These are phyloP conservation scores for Liparis tanakae DNA, from an alignment of 2,797 vertebrate genomes.

Conservation along the genomic window DNA sequence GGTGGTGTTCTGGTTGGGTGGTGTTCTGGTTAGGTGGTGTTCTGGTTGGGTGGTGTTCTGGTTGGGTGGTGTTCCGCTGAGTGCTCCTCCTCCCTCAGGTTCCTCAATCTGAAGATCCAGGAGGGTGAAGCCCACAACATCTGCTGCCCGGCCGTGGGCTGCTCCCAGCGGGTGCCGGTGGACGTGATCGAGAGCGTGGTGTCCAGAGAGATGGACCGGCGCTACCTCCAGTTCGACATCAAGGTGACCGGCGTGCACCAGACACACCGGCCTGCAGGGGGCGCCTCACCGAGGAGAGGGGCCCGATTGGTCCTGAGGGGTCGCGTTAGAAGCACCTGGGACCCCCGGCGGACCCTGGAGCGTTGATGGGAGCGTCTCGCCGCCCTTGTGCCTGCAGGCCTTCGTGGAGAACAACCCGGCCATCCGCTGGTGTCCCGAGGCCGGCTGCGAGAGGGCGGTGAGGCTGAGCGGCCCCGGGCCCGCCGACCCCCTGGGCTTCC, in stretches of 20 bases:
- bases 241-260: slow-evolving; percentile 83
- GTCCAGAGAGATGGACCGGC: slow-evolving; percentile 98
- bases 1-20: too few species aligned
- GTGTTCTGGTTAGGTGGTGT: too few species aligned
- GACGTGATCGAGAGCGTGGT: slow-evolving; percentile 99
- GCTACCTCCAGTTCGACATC: slow-evolving; percentile 98
- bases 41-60: too few species aligned
- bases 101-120: slow-evolving; percentile 99
- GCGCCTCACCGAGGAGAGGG: background rate
- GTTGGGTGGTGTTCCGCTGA: too few species aligned
- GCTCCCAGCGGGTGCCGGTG: slow-evolving; percentile 98
- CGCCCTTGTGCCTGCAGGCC: slow-evolving; percentile 80
- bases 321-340: too few species aligned
- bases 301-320: background rate
- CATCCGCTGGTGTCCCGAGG: slow-evolving; percentile 97
- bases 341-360: background rate
- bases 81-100: slow-evolving; percentile 80
- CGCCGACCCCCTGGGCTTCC: slow-evolving; percentile 90
- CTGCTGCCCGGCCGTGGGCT: slow-evolving; percentile 97
- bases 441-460: slow-evolving; percentile 96
- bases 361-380: background rate
- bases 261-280: background rate
- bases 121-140: slow-evolving; percentile 99
- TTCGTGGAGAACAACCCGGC: slow-evolving; percentile 99
- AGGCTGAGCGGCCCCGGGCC: slow-evolving; percentile 89